Conservation (phyloP, 2,797 vertebrate species). For the Allobates femoralis region DNA sequence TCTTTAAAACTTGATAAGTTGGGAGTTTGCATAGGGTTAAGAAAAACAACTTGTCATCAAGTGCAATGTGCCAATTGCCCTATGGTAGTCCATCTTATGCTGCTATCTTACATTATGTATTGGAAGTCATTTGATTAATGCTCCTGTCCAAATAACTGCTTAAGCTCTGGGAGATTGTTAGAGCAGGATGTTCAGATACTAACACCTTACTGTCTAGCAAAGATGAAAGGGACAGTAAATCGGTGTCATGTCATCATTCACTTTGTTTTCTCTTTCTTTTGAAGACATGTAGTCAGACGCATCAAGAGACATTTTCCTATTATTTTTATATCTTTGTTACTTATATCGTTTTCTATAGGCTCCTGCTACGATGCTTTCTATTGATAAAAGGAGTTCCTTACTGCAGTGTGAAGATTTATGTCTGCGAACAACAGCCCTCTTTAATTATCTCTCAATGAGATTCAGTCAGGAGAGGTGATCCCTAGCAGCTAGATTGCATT, state of each 20-base stretch:
- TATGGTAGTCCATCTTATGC: constrained; percentile 15
- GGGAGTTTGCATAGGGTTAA: constrained; percentile 54
- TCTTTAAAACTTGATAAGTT: constrained; percentile 55
- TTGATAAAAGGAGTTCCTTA: constrained; percentile 65
- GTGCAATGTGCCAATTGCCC: constrained; percentile 52
- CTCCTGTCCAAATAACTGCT: constrained; percentile 58
- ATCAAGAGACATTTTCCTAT: constrained; percentile 35
- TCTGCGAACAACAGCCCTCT: constrained; percentile 59
- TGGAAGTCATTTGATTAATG: constrained; percentile 69
- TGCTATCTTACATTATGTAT: constrained; percentile 44
- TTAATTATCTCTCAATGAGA: constrained; percentile 67
- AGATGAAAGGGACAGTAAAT: constrained; percentile 62
- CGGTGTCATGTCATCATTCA: constrained; percentile 66
- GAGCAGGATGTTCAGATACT: constrained; percentile 59
- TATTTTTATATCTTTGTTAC: constrained; percentile 42
- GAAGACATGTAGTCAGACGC: constrained; percentile 58
- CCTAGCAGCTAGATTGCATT: constrained; percentile 60
- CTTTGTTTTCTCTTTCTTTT: constrained; percentile 32
- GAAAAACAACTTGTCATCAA: constrained; percentile 30
- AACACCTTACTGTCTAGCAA: constrained; percentile 54
- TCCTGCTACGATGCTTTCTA: constrained; percentile 52
- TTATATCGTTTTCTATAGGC: constrained; percentile 14
- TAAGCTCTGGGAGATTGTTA: constrained; percentile 63
- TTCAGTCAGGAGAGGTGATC: constrained; percentile 36
- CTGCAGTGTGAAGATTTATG: constrained; percentile 64